Conservation (phyloP, 2,797 vertebrate species). For the Myotis pilosus region DNA sequence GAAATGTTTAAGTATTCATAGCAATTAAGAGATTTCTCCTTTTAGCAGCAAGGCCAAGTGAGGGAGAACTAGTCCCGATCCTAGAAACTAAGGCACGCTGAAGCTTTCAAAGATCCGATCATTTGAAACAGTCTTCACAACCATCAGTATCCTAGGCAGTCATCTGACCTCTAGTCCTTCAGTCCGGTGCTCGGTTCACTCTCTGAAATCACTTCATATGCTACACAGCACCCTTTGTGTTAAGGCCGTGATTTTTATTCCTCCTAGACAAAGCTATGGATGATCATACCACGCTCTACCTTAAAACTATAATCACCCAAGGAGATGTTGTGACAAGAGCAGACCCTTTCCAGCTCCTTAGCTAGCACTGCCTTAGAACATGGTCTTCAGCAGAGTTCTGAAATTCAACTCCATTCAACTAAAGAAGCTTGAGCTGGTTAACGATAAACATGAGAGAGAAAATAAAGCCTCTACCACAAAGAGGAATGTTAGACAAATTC, state of each 20-base stretch:
- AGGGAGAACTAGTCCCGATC: constrained; percentile 51
- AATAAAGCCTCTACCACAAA: constrained; percentile 73
- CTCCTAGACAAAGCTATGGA: constrained; percentile 46
- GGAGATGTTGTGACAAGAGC: constrained; percentile 28
- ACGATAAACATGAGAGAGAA: constrained; percentile 55
- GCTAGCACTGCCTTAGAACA: constrained; percentile 30
- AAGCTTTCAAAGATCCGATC: constrained; percentile 68
- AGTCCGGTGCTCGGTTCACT: constrained; percentile 38
- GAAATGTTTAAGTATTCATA: constrained; percentile 68
- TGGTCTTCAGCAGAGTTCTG: constrained; percentile 60
- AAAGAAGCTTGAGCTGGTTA: constrained; percentile 65
- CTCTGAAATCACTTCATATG: constrained; percentile 40
- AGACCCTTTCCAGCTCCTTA: constrained; percentile 53
- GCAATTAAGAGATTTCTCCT: constrained; percentile 64
- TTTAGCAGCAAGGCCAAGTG: constrained; percentile 69
- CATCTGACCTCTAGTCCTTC: constrained; percentile 32
- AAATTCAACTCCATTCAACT: constrained; percentile 58
- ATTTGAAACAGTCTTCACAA: constrained; percentile 53
- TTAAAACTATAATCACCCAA: constrained; percentile 60
- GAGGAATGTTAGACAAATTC: constrained; percentile 77
- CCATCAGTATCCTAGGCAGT: constrained; percentile 60
- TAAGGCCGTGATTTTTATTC: constrained; percentile 71
- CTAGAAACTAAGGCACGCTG: constrained; percentile 78
- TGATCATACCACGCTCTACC: constrained; percentile 24
- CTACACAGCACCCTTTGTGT: constrained; percentile 59